Conservation (phyloP, 2,888 invertebrate species). For the Zhuqinia jingwanae region DNA sequence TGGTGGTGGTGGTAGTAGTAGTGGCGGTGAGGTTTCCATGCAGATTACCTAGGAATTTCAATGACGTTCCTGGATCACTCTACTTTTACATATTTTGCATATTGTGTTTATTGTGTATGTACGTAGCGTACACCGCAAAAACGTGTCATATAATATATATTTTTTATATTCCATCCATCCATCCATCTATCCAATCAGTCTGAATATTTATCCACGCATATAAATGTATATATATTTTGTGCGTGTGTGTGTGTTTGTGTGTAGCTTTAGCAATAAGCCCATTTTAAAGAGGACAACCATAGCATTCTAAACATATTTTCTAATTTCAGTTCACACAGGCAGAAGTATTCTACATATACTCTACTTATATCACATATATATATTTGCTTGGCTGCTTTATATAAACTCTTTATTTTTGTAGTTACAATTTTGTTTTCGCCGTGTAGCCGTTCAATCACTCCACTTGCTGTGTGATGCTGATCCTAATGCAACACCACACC, state of each 20-base stretch:
- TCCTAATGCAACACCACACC: conserved; percentile 11
- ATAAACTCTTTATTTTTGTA: no score
- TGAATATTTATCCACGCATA: no score
- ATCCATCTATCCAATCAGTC: conserved; percentile 20
- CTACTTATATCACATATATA: no score
- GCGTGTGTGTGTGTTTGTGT: no score
- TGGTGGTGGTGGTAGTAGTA: neutral
- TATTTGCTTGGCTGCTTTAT: no score
- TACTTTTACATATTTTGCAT: neutral
- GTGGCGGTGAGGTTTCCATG: conserved; percentile 26
- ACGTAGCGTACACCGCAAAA: no score
- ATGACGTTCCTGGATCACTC: conserved; percentile 23
- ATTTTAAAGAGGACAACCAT: conserved; percentile 5
- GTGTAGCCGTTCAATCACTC: conserved; percentile 16
- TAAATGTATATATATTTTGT: no score
- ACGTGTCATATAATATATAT: neutral
- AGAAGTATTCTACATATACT: no score
- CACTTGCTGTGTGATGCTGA: no score
- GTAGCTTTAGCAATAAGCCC: conserved; percentile 25
- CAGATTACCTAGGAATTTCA: conserved; percentile 45
- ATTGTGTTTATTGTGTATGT: no score
- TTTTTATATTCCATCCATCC: conserved; percentile 18
- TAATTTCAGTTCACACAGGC: no score
- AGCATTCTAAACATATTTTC: conserved; percentile 31
- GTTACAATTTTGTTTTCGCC: no score